A percentile compares a stretch with the other conserved stretches of the same genome.
Conservation (phyloP, 2,113 vertebrate genomes). For the Pelecanoides urinatrix region DNA sequence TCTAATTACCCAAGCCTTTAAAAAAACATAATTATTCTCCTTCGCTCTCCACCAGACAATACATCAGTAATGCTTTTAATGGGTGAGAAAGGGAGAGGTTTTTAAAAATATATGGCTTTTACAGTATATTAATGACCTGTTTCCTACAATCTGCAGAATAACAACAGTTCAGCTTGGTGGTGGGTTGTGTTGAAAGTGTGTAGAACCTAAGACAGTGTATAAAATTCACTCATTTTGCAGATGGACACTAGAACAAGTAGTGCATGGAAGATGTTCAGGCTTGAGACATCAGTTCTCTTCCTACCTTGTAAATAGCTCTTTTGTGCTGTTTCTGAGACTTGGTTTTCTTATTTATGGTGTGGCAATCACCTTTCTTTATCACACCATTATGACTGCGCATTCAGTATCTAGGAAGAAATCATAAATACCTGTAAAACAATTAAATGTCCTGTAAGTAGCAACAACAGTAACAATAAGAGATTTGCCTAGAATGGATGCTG, state of each 20-base stretch:
- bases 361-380: not conserved
- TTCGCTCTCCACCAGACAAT: not conserved
- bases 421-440: not conserved
- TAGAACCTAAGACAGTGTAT: not conserved
- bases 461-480: not conserved
- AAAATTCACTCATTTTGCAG: not conserved
- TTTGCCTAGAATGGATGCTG: not conserved
- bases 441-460: not conserved
- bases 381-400: not conserved
- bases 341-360: not conserved
- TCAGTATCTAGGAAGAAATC: not conserved
- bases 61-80: not conserved
- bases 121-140: not conserved
- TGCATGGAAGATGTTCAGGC: not conserved
- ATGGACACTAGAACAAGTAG: not conserved
- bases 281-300: not conserved
- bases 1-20: not conserved
- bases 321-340: not conserved
- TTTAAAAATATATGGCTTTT: not conserved
- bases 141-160: not conserved
- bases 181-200: not conserved
- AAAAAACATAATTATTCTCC: not conserved
- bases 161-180: not conserved
- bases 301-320: not conserved
- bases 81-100: not conserved